Base-by-base conservation (phyloP, 2,888 invertebrate species). In the Eubasilissa splendida region DNA sequence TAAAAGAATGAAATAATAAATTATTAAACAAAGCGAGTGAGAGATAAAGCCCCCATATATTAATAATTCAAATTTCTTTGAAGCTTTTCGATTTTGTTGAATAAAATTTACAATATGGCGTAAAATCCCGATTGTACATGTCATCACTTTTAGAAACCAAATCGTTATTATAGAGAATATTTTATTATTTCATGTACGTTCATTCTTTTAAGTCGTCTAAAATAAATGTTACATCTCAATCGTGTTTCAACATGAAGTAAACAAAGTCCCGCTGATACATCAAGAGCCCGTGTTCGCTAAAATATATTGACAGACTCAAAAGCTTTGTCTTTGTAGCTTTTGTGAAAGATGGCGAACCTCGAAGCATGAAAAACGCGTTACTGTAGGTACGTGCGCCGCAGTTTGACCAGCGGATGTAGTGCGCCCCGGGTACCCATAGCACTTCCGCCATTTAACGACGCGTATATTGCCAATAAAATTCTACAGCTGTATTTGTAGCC, bases 401-500 rank as follows among this genome's bases (percentile, higher is more conserved):
- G 9, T 59, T 52, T 56, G 66, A 66, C 66, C 66, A 66, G 50
- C 42, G n/a, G 42, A 33, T 50, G 50, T 50, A 22, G 60, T 22
- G 11, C n/a, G 59, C 33, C 31, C 59, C 10, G 11, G 11, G 63
- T 63, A 31, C 9, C 9, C 58, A 56, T 66, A 60, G 74, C 52
- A 79, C 79, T 76, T 81, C 78, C 76, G 70, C 75, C 76, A 76
- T 65, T 81, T 81, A 78, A 81, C 81, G 81, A 63, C 71, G 75
- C 81, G 81, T 70, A 76, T 81, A 81, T 79, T 74, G 66, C 58
- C 74, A 81, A 81, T 81, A 78, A 81, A 81, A 70, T 58, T 52
- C 59, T 74, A 50, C 60, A 50, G 56, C 52, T 63, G 76, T 70
- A 74, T 65, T 50, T 56, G 56, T 68, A 52, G 63, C 58, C 12